Percentiles rank a stretch among this genome's conserved stretches.
Conservation (phyloP, 2,888 invertebrate genomes). For the Clanis bilineata region DNA sequence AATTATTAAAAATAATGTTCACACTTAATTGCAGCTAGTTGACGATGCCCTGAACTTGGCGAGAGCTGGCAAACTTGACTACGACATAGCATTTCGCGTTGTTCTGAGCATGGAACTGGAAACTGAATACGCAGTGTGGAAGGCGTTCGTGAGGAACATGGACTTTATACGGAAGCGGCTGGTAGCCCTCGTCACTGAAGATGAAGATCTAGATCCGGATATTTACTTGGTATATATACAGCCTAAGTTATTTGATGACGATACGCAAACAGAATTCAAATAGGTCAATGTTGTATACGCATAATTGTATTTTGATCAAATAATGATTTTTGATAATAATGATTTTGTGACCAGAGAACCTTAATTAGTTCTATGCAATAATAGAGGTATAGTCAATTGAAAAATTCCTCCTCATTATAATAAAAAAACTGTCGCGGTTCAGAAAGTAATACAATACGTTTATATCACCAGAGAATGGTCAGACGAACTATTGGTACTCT, state of each 20-base stretch:
- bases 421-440: too few species aligned
- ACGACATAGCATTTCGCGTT: slow-evolving; percentile 85
- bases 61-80: slow-evolving; percentile 83
- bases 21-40: slow-evolving; percentile 80
- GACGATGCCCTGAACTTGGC: slow-evolving; percentile 90
- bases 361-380: too few species aligned
- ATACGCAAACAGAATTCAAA: too few species aligned
- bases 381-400: too few species aligned
- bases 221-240: slow-evolving; percentile 73
- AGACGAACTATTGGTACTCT: slow-evolving; percentile 52
- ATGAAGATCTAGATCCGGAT: slow-evolving; percentile 60
- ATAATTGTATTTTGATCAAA: too few species aligned
- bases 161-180: slow-evolving; percentile 63
- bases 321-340: too few species aligned
- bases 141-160: slow-evolving; percentile 72
- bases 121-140: slow-evolving; percentile 89
- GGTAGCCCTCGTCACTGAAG: slow-evolving; percentile 41
- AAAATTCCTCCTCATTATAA: too few species aligned
- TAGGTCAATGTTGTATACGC: too few species aligned
- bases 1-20: neutral
- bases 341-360: too few species aligned
- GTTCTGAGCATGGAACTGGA: slow-evolving; percentile 86
- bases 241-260: too few species aligned
- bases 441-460: too few species aligned
- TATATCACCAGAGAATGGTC: slow-evolving; percentile 57